Evolutionary conservation across 2,797 vertebrate genomes (phyloP).

Genomic region (Acanthopagrus latus): DNA sequence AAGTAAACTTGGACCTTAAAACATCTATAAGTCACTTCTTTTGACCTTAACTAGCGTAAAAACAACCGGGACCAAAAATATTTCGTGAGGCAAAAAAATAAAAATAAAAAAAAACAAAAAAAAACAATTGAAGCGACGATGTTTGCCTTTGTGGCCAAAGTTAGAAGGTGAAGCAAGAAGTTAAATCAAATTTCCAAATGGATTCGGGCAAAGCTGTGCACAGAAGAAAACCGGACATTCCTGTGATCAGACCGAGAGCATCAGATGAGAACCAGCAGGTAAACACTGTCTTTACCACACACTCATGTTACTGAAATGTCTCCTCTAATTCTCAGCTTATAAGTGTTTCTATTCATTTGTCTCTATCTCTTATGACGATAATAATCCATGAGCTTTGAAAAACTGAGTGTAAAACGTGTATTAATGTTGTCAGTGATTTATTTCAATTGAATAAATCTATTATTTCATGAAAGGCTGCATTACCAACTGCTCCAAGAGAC

Average conservation of each 20-base stretch:
- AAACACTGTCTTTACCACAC: not conserved
- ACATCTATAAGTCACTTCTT: no score
- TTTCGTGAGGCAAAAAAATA: not conserved
- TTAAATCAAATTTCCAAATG: conserved; percentile 47
- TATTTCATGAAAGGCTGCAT: no score
- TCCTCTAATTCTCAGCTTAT: not conserved
- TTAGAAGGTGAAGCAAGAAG: conserved; percentile 15
- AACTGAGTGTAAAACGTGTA: not conserved
- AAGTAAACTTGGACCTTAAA: not conserved
- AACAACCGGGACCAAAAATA: not conserved
- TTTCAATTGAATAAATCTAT: no score
- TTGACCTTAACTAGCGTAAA: not conserved
- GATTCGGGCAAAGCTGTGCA: conserved; percentile 59
- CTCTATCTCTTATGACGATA: not conserved
- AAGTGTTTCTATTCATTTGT: no score
- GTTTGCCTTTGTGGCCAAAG: conserved; percentile 5
- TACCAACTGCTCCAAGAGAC: no score
- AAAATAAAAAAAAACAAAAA: no score
- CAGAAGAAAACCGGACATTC: conserved; percentile 56
- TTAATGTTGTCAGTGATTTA: no score
- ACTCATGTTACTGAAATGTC: not conserved
- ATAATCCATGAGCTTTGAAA: not conserved
- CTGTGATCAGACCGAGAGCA: conserved; percentile 40
- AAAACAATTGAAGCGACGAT: conserved; percentile 20
- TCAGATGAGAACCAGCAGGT: conserved; percentile 67